Evolutionary conservation across 92 coral and sea anemone species (phyloP).

Genomic region (Scolanthus callimorphus): DNA sequence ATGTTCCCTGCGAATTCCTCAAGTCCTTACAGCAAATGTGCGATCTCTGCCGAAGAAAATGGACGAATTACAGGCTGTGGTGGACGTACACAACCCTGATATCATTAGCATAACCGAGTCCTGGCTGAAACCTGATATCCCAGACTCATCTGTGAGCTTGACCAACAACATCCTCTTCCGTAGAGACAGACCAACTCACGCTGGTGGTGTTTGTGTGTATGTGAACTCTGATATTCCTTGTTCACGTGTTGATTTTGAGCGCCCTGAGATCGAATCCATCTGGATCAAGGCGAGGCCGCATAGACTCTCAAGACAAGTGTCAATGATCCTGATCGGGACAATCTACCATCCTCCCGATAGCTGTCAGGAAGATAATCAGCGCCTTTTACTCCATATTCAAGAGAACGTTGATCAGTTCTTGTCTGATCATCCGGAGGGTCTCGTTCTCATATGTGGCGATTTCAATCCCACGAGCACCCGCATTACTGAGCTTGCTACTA

Average conservation of each 20-base stretch:
- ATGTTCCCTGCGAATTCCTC: neutral
- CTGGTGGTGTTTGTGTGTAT: conserved; percentile 24
- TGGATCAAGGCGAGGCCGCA: conserved; percentile 21
- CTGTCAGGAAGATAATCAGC: conserved; percentile 8
- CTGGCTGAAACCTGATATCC: conserved; percentile 17
- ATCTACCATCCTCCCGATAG: conserved; percentile 15
- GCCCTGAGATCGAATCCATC: conserved; percentile 24
- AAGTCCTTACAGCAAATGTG: conserved; percentile 9
- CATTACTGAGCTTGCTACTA: conserved; percentile 3
- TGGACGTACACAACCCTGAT: conserved; percentile 12
- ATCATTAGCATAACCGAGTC: no score
- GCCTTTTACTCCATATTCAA: conserved; percentile 24
- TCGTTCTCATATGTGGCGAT: conserved; percentile 20
- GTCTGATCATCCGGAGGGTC: conserved; percentile 31
- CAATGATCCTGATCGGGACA: conserved; percentile 20
- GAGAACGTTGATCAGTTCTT: conserved; percentile 17
- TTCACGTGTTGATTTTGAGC: conserved; percentile 8
- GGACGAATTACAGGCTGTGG: conserved; percentile 16
- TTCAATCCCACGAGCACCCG: conserved; percentile 20
- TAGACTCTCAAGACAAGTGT: conserved; percentile 14
- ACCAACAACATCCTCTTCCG: conserved; percentile 24
- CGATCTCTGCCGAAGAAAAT: conserved; percentile 12
- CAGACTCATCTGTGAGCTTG: conserved; percentile 12
- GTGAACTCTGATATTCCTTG: conserved; percentile 17
- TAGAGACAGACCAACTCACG: conserved; percentile 14